Base-by-base conservation (phyloP, 1,140 invertebrate genomes). In the Nymphalis io region DNA sequence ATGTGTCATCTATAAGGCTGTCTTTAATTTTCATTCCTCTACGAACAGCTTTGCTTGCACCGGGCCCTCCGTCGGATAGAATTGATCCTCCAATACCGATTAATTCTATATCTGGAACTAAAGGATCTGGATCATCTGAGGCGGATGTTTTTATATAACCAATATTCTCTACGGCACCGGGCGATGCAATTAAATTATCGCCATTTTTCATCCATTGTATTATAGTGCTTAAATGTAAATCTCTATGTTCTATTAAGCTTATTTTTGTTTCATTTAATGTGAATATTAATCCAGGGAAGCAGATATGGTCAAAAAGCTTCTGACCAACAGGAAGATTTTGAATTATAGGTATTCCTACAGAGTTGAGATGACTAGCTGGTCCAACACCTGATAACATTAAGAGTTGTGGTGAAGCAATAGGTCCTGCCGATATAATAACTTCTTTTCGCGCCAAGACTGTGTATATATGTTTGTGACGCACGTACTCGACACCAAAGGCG, bases 321-420 rank as follows among this genome's bases (percentile, higher is more conserved):
- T 93, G 81, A 0, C 95, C 95, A 0, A 95, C 95, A 0, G 93
- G 89, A 15, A 92, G 80, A 75, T 93, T 88, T 65, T 91, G 76
- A 44, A 93, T 67, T 1, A 92, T 75, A 12, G 83, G 83, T 73
- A 94, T 92, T 39, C 93, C 93, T 12, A 94, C 72, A 58, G 92
- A 86, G 48, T 85, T 82, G 16, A 96, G 81, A 59, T 95, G 92
- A 48, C 93, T 78, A 65, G 71, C 85, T 0, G 94, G 94, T 13
- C 95, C 95, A 21, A 95, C 86, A 5, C 95, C 95, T 33, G 94
- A 95, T 12, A 95, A 78, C 93, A 95, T 95, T 1, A 96, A 88
- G 5, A 96, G 74, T 71, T 94, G 92, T 10, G 94, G 93, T 3
- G 93, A 93, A 38, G 93, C 92, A 16, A 95, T 92, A 4, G 93